phyloP scores from a whole-genome alignment of 2,888 invertebrate genomes.

The Pocota personata region DNA sequence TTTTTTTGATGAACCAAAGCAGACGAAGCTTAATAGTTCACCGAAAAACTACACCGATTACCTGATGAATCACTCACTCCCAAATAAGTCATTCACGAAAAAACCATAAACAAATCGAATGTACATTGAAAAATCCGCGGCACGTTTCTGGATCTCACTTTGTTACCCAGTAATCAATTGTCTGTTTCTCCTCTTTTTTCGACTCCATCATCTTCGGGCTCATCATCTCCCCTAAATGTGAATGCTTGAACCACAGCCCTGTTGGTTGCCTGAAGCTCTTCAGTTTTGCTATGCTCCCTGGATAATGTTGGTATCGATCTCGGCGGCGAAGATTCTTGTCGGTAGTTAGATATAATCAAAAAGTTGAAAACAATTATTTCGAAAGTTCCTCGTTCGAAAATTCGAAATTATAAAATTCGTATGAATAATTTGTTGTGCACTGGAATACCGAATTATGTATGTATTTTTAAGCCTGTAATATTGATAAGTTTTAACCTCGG shows the following conservation, averaged over 20 bases:
- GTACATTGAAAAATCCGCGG: constrained; percentile 79
- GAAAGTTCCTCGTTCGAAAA: too few relatives aligned
- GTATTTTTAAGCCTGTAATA: too few relatives aligned
- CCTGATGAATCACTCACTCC: neutral
- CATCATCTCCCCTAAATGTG: neutral
- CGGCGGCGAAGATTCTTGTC: constrained; percentile 43
- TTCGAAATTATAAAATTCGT: too few relatives aligned
- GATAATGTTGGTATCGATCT: constrained; percentile 39
- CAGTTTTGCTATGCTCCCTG: constrained; percentile 8
- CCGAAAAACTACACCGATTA: neutral
- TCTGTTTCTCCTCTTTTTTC: neutral
- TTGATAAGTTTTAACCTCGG: too few relatives aligned
- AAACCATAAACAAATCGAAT: constrained; percentile 12
- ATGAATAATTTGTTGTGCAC: too few relatives aligned
- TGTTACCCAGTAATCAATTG: neutral
- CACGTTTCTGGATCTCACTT: constrained; percentile 24
- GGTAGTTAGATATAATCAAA: too few relatives aligned
- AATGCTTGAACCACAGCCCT: neutral
- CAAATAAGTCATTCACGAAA: too few relatives aligned
- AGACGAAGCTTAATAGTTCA: neutral
- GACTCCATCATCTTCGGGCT: neutral
- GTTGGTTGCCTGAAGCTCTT: constrained; percentile 9
- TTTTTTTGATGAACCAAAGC: neutral
- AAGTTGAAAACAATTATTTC: too few relatives aligned
- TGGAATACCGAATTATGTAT: too few relatives aligned